phyloP scores from a whole-genome alignment of 2,888 invertebrate species.

The Rhogogaster chlorosoma region DNA sequence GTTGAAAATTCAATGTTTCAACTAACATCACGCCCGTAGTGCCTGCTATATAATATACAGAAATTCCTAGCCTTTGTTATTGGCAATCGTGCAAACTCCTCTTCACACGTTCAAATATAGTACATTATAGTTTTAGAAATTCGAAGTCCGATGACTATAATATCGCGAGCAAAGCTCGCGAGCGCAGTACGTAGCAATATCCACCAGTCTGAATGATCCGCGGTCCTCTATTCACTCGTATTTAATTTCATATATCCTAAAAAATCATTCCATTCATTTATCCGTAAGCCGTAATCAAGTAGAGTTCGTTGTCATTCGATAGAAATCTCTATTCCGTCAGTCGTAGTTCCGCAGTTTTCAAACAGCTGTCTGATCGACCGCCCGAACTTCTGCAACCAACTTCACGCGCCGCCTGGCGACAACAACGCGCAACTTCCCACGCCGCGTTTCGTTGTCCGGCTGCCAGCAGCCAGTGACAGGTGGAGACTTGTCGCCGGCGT shows the following conservation, averaged over 20 bases:
- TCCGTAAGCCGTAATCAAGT: not conserved
- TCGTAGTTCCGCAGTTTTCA: not conserved
- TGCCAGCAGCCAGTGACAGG: not conserved
- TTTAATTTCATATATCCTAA: not conserved
- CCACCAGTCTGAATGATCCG: not conserved
- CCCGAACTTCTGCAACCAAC: not conserved
- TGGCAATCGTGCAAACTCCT: conserved; percentile 12
- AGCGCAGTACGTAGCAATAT: not conserved
- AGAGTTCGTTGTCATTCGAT: not conserved
- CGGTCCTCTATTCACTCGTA: not conserved
- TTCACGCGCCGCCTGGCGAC: not conserved
- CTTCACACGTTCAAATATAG: conserved; percentile 7
- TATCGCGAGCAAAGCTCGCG: not conserved
- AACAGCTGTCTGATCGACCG: not conserved
- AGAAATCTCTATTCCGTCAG: not conserved
- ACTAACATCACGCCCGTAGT: not conserved
- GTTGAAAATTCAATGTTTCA: not conserved
- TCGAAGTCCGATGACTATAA: not conserved
- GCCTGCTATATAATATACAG: not conserved
- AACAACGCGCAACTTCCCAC: not conserved
- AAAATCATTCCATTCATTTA: not conserved
- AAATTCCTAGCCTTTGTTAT: conserved; percentile 3
- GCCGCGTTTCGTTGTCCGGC: not conserved
- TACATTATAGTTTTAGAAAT: conserved; percentile 16
- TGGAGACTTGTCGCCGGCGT: not conserved